phyloP scores from a whole-genome alignment of 1,140 invertebrate genomes.

The Drosophila kurseongensis region DNA sequence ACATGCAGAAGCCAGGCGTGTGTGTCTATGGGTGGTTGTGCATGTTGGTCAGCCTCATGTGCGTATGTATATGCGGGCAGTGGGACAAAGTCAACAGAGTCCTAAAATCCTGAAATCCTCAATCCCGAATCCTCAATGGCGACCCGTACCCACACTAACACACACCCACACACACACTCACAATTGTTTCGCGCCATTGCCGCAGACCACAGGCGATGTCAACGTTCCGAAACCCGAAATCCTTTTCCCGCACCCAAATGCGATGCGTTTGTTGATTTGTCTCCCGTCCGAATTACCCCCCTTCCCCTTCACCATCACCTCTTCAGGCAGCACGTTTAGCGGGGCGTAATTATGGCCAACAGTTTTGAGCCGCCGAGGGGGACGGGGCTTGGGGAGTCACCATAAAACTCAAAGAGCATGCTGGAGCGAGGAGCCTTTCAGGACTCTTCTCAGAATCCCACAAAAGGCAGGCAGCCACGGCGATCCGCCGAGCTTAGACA shows the following conservation, averaged over 20 bases:
- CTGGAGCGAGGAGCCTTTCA: not conserved
- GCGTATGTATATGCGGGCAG: conserved; percentile 15
- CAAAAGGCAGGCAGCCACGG: conserved; percentile 11
- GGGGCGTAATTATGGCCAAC: conserved; percentile 56
- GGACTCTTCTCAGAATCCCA: not conserved
- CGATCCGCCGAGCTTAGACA: conserved; percentile 2
- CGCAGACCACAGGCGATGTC: conserved; percentile 38
- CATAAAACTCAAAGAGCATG: conserved; percentile 45
- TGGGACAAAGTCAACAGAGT: conserved; percentile 16
- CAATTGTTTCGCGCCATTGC: conserved; percentile 37
- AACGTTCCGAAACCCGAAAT: conserved; percentile 30
- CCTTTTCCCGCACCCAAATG: conserved; percentile 27
- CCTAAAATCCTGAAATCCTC: not conserved
- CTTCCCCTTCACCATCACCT: not conserved
- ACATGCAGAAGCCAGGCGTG: conserved; percentile 25
- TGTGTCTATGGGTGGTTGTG: not conserved
- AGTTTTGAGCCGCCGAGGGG: conserved; percentile 24
- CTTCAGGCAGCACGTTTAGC: conserved; percentile 30
- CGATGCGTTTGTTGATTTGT: conserved; percentile 51
- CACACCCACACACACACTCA: not conserved
- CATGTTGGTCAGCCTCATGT: conserved; percentile 2
- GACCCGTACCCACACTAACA: not conserved
- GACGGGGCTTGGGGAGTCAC: not conserved
- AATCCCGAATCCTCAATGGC: conserved; percentile 38
- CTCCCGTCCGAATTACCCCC: conserved; percentile 1